Evolutionary conservation across 2,888 invertebrate species (phyloP).

Genomic region (Pristionchus mayeri): DNA sequence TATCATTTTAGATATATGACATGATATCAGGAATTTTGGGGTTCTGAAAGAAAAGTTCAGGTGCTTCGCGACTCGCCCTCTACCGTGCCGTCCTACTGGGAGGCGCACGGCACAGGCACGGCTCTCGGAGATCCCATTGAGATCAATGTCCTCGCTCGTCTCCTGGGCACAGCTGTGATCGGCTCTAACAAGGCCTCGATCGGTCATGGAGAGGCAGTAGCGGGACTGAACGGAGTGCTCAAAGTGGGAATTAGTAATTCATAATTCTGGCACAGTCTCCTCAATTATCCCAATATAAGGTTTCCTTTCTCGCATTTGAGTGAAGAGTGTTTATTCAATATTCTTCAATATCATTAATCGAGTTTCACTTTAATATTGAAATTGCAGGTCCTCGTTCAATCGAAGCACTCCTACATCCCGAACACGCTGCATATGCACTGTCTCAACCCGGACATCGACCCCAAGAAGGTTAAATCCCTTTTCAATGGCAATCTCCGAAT

Average conservation of each 20-base stretch:
- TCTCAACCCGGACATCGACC: slow-evolving; percentile 68
- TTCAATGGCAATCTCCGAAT: too few species aligned
- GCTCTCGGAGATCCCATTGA: slow-evolving; percentile 76
- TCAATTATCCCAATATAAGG: too few species aligned
- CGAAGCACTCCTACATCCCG: slow-evolving; percentile 61
- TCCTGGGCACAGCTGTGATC: slow-evolving; percentile 57
- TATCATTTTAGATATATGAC: too few species aligned
- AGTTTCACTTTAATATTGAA: too few species aligned
- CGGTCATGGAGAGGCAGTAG: slow-evolving; percentile 74
- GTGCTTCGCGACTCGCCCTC: not conserved
- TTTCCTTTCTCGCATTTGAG: too few species aligned
- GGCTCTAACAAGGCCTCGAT: slow-evolving; percentile 69
- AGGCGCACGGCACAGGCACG: slow-evolving; percentile 76
- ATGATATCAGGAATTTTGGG: too few species aligned
- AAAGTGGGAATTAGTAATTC: too few species aligned
- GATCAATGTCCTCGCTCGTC: slow-evolving; percentile 63
- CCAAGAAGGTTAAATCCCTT: too few species aligned
- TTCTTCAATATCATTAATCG: too few species aligned
- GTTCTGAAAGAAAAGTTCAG: too few species aligned
- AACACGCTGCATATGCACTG: slow-evolving; percentile 66
- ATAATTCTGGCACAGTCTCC: too few species aligned
- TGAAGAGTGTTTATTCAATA: too few species aligned
- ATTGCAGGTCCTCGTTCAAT: slow-evolving; percentile 26
- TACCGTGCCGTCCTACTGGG: slow-evolving; percentile 66
- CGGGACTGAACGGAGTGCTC: slow-evolving; percentile 71